A percentile compares a stretch with the other conserved stretches of the same genome.
phyloP scores from a whole-genome alignment of 2,113 vertebrate genomes.

The Gymnobelideus leadbeateri region DNA sequence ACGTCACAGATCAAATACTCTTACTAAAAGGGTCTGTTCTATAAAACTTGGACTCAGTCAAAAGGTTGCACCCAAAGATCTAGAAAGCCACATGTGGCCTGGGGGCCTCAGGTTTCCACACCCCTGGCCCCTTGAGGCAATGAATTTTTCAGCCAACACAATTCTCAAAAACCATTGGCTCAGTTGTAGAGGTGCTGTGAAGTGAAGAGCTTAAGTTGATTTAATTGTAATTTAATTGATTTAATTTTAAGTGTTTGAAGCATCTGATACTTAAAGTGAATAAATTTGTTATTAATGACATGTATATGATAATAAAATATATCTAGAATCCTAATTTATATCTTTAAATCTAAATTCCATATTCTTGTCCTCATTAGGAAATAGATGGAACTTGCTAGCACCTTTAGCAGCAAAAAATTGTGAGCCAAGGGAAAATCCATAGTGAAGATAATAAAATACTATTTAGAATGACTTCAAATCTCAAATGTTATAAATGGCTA shows the following conservation, averaged over 20 bases:
- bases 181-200: neutral
- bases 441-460: neutral
- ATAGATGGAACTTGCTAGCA: neutral
- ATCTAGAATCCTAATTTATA: too few species aligned
- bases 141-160: neutral
- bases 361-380: neutral
- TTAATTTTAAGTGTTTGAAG: neutral
- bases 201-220: neutral
- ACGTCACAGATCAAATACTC: too few species aligned
- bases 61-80: too few species aligned
- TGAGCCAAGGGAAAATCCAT: neutral
- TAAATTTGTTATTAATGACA: neutral
- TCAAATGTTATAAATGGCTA: neutral
- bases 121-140: too few species aligned
- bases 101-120: too few species aligned
- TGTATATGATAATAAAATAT: neutral
- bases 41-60: too few species aligned
- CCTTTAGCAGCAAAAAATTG: neutral
- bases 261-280: neutral
- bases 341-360: neutral
- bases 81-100: too few species aligned
- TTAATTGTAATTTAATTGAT: neutral
- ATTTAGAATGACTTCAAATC: neutral
- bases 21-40: too few species aligned
- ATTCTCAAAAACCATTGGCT: neutral